Percentiles rank a stretch among this genome's conserved stretches.
Conservation (phyloP, 1,140 invertebrate species). For the Psix sp. region DNA sequence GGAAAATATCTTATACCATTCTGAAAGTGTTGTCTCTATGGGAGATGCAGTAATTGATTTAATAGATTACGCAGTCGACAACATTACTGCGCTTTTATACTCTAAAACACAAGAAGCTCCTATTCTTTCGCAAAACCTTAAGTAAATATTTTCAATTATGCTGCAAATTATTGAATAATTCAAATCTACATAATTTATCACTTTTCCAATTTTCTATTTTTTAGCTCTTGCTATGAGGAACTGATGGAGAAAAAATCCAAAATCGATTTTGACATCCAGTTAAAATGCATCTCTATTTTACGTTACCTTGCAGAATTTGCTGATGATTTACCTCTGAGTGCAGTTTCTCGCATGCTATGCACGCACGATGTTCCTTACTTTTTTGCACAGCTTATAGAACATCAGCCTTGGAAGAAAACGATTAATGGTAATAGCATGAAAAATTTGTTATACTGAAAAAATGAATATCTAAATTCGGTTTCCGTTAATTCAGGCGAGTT, state of each 20-base stretch:
- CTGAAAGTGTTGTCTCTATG: conserved; percentile 82
- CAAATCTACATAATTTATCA: background rate
- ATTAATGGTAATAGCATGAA: conserved; percentile 73
- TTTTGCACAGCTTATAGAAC: conserved; percentile 81
- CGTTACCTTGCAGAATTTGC: conserved; percentile 79
- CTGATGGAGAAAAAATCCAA: conserved; percentile 80
- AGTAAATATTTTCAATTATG: conserved; percentile 8
- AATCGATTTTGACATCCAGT: conserved; percentile 84
- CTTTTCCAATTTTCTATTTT: too few relatives aligned
- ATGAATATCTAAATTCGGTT: too few relatives aligned
- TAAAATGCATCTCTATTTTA: conserved; percentile 84
- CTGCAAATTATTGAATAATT: background rate
- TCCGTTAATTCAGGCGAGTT: conserved; percentile 64
- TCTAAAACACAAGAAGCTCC: conserved; percentile 69
- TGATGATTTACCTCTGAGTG: conserved; percentile 80
- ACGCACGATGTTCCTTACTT: conserved; percentile 86
- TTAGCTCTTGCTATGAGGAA: conserved; percentile 77
- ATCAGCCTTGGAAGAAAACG: conserved; percentile 83
- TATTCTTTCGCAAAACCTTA: conserved; percentile 51
- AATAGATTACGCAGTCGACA: conserved; percentile 83
- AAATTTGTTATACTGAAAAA: too few relatives aligned
- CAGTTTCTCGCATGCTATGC: conserved; percentile 80
- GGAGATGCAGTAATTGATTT: conserved; percentile 84
- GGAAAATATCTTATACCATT: conserved; percentile 86
- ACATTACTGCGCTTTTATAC: conserved; percentile 77